Evolutionary conservation across 2,797 vertebrate species (phyloP), one percentile per base, ranked within the genome.

Genomic region (Salarias fasciatus): DNA sequence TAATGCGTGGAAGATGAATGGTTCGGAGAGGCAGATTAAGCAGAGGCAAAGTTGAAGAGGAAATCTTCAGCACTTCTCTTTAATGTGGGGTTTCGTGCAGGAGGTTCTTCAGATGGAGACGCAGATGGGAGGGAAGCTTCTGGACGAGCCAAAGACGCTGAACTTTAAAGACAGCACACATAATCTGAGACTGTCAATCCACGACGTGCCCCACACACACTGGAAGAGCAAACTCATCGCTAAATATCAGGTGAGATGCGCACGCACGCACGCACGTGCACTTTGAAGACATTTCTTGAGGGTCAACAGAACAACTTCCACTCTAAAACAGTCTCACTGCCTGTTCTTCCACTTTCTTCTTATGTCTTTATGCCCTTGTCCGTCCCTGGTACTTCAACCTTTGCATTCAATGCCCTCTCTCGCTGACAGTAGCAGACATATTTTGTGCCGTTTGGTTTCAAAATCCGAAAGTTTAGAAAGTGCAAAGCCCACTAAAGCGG

Each of bases 171-270:
- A 97, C 89, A 99, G 96, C 86, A 95, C 94, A 67, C 96, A 99
- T 83, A 98, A 99, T 80, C 93, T 99, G 76, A 96, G 97, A 77
- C 90, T 99, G 54, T 99, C 97, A 0, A 92, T 99, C 77, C 97
- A 99, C 0, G 97, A 99, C 1, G 88, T 99, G 30, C 90, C 95
- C 33, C 96, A 98, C 85, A 95, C 95, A 30, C 94, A 95, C 72
- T 99, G 97, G 97, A 98, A 96, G 88, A 99, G 96, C 92, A 99
- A 98, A 88, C 85, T 99, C 62, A 90, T 97, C 61, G 96, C 97
- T 51, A 99, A 98, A 77, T 99, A 98, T 83, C 97, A 90, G 87
- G 89, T 90, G 59, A 75, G 72, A 3, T 5, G 46, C 33, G 69
- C 24, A 31, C 30, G 7, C n/a, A n/a, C n/a, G 3, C 9, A 6